Conservation (phyloP, 1,140 invertebrate genomes). For the Drosophila carrolli region DNA sequence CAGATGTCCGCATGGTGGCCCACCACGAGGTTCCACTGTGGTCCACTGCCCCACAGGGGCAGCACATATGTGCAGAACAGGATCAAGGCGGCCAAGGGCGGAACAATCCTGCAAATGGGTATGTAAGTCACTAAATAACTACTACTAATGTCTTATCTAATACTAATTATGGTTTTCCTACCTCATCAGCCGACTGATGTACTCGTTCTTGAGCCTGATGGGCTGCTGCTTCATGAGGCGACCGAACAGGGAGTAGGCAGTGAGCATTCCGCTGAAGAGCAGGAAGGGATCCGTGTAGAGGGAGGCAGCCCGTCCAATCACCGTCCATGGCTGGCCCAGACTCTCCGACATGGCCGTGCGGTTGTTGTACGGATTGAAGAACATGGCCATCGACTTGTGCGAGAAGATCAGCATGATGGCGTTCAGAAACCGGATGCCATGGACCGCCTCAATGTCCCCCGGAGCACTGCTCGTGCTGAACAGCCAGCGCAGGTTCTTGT, state of each 20-base stretch:
- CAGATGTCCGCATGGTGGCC: conserved; percentile 88
- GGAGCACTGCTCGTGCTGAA: conserved; percentile 85
- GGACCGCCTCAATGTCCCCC: conserved; percentile 87
- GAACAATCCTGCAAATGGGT: conserved; percentile 85
- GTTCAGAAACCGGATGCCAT: conserved; percentile 88
- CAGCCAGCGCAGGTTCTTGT: conserved; percentile 86
- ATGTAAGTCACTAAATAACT: no score
- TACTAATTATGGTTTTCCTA: conserved; percentile 38
- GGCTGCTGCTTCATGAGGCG: conserved; percentile 86
- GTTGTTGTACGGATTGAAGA: conserved; percentile 88
- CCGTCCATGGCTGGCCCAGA: conserved; percentile 87
- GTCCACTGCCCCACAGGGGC: conserved; percentile 87
- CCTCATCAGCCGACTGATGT: conserved; percentile 87
- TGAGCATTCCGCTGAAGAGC: conserved; percentile 88
- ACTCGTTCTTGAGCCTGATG: conserved; percentile 87
- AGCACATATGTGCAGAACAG: conserved; percentile 88
- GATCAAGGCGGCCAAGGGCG: conserved; percentile 87
- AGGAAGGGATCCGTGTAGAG: conserved; percentile 89
- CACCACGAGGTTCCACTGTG: conserved; percentile 88
- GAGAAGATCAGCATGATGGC: conserved; percentile 87
- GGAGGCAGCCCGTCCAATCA: conserved; percentile 87
- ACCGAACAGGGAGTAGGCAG: conserved; percentile 87
- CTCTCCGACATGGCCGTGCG: conserved; percentile 88
- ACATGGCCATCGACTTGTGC: conserved; percentile 89
- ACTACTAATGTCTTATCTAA: rapidly evolving